Conservation (phyloP, 2,888 invertebrate species). For the Spodoptera littoralis region DNA sequence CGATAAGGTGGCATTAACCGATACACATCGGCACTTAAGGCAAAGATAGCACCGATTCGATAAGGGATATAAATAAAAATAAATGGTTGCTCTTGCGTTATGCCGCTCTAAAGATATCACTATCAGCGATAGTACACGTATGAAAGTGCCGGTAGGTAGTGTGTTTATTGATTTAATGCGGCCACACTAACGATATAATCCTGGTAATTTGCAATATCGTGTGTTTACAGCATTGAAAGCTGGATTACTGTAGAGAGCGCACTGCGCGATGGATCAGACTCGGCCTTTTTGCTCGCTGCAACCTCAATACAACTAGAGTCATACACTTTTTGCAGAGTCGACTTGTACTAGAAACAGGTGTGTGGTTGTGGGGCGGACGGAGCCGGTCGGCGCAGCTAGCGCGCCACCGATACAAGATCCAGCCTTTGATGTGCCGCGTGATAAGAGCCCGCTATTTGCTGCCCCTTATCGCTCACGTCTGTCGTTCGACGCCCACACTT, state of each 20-base stretch:
- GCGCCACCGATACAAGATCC: conserved; percentile 59
- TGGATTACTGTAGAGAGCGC: conserved; percentile 38
- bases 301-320: conserved; percentile 14
- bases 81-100: conserved; percentile 79
- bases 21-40: conserved; percentile 84
- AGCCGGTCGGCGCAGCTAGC: conserved; percentile 40
- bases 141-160: conserved; percentile 69
- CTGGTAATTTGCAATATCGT: conserved; percentile 64
- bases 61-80: conserved; percentile 84
- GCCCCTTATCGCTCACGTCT: conserved; percentile 67
- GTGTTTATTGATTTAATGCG: conserved; percentile 69
- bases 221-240: conserved; percentile 48
- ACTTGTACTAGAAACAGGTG: conserved; percentile 47
- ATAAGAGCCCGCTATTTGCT: conserved; percentile 68
- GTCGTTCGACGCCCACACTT: conserved; percentile 62
- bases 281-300: conserved; percentile 25
- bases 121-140: conserved; percentile 71
- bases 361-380: conserved; percentile 16
- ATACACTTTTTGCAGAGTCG: conserved; percentile 20
- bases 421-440: conserved; percentile 71
- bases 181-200: conserved; percentile 59
- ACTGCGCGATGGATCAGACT: conserved; percentile 12
- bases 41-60: conserved; percentile 73
- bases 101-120: conserved; percentile 80
- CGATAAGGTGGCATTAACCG: conserved; percentile 79